Conservation (phyloP, 1,140 invertebrate species). For the Lithobius niger region DNA sequence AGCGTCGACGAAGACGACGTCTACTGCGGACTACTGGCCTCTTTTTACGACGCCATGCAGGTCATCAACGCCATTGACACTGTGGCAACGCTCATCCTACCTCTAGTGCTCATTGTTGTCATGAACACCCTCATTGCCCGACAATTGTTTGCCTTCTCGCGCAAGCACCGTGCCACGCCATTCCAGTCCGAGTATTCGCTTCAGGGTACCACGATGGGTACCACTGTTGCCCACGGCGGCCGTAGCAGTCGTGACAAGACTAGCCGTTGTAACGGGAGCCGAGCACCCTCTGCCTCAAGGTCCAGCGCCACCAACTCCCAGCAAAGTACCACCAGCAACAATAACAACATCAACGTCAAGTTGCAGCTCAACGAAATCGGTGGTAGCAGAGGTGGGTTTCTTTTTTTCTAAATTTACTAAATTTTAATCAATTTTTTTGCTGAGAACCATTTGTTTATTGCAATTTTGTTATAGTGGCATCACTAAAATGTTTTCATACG, state of each 20-base stretch:
- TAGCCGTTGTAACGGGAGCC: neutral
- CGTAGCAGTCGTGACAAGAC: too few relatives aligned
- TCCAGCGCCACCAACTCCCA: neutral
- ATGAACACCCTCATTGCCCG: slow-evolving; percentile 44
- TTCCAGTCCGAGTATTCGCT: slow-evolving; percentile 4
- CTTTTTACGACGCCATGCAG: slow-evolving; percentile 35
- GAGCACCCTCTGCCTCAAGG: neutral
- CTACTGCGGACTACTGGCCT: slow-evolving; percentile 33
- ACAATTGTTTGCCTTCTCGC: slow-evolving; percentile 11
- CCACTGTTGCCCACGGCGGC: too few relatives aligned
- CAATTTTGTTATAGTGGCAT: too few relatives aligned
- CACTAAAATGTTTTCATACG: too few relatives aligned
- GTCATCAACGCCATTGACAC: slow-evolving; percentile 42
- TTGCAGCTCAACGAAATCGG: slow-evolving; percentile 12
- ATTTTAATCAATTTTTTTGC: too few relatives aligned
- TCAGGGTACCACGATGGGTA: too few relatives aligned
- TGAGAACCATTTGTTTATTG: too few relatives aligned
- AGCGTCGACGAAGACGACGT: slow-evolving; percentile 18
- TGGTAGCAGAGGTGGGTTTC: too few relatives aligned
- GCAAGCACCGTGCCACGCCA: slow-evolving; percentile 1
- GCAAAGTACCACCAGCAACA: neutral
- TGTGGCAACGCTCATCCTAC: slow-evolving; percentile 39
- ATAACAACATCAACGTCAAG: slow-evolving; percentile 1
- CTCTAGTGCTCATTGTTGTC: slow-evolving; percentile 39
- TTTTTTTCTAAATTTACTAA: too few relatives aligned